Evolutionary conservation across 2,888 invertebrate genomes (phyloP).

Genomic region (Amphipoea oculea): DNA sequence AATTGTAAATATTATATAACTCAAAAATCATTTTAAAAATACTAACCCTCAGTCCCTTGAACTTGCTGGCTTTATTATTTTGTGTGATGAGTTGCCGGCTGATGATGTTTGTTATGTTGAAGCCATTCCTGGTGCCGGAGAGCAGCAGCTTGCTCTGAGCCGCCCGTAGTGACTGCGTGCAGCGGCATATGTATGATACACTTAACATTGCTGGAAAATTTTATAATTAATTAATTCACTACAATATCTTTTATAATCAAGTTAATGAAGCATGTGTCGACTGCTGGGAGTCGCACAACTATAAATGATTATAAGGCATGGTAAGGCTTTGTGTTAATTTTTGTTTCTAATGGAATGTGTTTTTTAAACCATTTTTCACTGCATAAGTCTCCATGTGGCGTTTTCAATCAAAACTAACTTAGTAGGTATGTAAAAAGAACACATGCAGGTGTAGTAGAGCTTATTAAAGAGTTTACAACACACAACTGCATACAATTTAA

Average conservation of each 20-base stretch:
- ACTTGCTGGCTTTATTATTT: slow-evolving; percentile 66
- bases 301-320: not conserved
- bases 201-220: slow-evolving; percentile 79
- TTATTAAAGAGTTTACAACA: not conserved
- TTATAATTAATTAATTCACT: not conserved
- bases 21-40: not conserved
- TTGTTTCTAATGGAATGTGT: not conserved
- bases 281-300: too few relatives aligned
- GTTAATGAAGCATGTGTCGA: too few relatives aligned
- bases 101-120: slow-evolving; percentile 69
- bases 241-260: not conserved
- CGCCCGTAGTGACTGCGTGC: slow-evolving; percentile 73
- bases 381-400: not conserved
- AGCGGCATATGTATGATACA: slow-evolving; percentile 80
- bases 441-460: not conserved
- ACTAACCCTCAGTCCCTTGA: slow-evolving; percentile 63
- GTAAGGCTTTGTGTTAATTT: not conserved
- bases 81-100: slow-evolving; percentile 78
- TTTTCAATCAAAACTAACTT: not conserved
- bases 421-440: not conserved
- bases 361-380: not conserved
- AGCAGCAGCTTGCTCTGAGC: slow-evolving; percentile 73
- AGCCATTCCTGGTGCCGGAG: slow-evolving; percentile 69
- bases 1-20: not conserved
- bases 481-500: too few relatives aligned